A percentile compares a stretch with the other conserved stretches of the same genome.
Conservation (phyloP, 2,113 vertebrate species). For the Poeciliopsis retropinna region DNA sequence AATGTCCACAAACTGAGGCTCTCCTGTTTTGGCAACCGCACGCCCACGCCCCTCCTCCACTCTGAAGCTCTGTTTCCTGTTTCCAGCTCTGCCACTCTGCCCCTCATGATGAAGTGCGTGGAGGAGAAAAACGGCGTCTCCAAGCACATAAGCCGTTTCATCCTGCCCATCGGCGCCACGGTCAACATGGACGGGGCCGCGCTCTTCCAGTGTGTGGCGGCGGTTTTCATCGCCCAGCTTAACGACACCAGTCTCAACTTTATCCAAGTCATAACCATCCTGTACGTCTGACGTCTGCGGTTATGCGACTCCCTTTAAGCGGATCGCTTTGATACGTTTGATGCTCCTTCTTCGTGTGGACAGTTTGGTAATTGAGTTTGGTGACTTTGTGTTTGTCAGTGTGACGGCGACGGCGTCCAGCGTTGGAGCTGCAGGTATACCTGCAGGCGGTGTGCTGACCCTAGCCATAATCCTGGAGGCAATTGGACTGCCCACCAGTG, state of each 20-base stretch:
- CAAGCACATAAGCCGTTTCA: constrained; percentile 91
- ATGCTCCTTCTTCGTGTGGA: not conserved
- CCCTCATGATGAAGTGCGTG: constrained; percentile 92
- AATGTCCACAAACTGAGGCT: constrained; percentile 17
- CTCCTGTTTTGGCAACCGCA: not conserved
- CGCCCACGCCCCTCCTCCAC: not conserved
- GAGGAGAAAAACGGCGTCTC: constrained; percentile 89
- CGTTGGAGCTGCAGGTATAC: constrained; percentile 91
- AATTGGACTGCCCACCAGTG: constrained; percentile 82
- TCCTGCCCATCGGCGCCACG: constrained; percentile 90
- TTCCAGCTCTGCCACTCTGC: constrained; percentile 87
- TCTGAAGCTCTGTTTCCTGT: not conserved
- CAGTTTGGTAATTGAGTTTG: not conserved
- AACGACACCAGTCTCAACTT: constrained; percentile 82
- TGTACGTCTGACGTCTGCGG: constrained; percentile 78
- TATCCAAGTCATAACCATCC: constrained; percentile 88
- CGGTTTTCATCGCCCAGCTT: constrained; percentile 91
- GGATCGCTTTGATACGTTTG: not conserved
- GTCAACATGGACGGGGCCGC: constrained; percentile 95
- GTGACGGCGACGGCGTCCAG: constrained; percentile 91
- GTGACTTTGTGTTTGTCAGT: constrained; percentile 57
- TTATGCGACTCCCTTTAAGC: not conserved
- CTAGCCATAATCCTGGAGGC: constrained; percentile 91
- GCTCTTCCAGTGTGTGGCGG: constrained; percentile 90
- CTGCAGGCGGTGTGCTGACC: constrained; percentile 88